Conservation (phyloP, 2,888 invertebrate genomes). For the Aphodius sticticus region DNA sequence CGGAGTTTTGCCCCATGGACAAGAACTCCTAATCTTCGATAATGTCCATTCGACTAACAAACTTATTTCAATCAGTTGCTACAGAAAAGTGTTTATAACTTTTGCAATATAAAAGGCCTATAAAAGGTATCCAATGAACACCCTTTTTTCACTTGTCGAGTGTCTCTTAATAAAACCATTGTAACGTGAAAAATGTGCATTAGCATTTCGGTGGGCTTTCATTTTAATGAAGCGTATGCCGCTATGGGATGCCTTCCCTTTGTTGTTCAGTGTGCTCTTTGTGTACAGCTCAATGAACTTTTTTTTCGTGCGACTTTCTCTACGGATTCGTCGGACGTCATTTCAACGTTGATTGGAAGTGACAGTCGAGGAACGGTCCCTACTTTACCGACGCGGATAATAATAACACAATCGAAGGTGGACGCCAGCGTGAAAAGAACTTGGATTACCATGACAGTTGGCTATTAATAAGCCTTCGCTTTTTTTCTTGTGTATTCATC, state of each 20-base stretch:
- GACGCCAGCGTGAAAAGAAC: background rate
- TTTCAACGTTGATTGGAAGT: conserved; percentile 4
- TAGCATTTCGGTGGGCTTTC: background rate
- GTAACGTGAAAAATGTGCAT: background rate
- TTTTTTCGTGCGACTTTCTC: conserved; percentile 4
- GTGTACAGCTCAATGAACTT: background rate
- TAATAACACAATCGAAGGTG: background rate
- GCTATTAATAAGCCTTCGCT: background rate
- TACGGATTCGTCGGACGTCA: background rate
- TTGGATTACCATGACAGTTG: background rate
- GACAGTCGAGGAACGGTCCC: conserved; percentile 4
- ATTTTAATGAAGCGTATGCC: conserved; percentile 4
- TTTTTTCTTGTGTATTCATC: background rate
- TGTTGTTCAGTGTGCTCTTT: background rate
- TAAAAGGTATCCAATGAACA: too few relatives aligned
- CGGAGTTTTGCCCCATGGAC: too few relatives aligned
- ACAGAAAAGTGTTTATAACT: too few relatives aligned
- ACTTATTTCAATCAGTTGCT: too few relatives aligned
- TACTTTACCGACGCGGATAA: background rate
- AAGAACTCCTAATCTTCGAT: too few relatives aligned
- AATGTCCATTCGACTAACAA: too few relatives aligned
- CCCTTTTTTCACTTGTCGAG: background rate
- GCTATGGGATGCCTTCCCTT: background rate
- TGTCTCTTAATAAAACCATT: too few relatives aligned
- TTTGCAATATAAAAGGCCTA: too few relatives aligned